Conservation (phyloP, 2,797 vertebrate genomes). For the Microctenopoma steveboyesi region DNA sequence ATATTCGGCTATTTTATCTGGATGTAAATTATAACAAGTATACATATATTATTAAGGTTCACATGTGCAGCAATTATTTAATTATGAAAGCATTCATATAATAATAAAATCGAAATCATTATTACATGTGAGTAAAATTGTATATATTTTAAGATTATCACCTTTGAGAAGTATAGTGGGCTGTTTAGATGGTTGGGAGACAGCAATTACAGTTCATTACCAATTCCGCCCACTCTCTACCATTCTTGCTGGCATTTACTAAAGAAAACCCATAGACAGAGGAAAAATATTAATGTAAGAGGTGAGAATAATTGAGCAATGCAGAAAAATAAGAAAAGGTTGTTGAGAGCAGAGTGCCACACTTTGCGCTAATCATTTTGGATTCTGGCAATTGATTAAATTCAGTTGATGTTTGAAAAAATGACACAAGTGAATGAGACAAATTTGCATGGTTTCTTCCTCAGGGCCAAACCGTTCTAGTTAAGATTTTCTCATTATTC, state of each 20-base stretch:
- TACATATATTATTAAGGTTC: too few species aligned
- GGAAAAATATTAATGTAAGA: conserved; percentile 27
- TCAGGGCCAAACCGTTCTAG: conserved; percentile 54
- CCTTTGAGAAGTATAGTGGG: conserved; percentile 10
- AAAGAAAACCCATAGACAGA: conserved; percentile 39
- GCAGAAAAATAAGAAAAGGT: conserved; percentile 27
- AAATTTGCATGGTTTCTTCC: conserved; percentile 47
- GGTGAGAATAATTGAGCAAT: conserved; percentile 24
- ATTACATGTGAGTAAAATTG: background rate
- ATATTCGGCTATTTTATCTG: background rate
- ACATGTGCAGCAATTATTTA: too few species aligned
- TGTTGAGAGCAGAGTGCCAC: conserved; percentile 29
- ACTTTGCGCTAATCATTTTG: background rate
- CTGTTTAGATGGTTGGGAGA: conserved; percentile 43
- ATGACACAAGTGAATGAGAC: conserved; percentile 38
- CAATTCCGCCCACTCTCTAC: conserved; percentile 43
- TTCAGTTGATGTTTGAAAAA: conserved; percentile 31
- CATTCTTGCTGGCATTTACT: conserved; percentile 51
- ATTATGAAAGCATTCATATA: background rate
- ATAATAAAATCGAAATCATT: background rate
- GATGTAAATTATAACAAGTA: background rate
- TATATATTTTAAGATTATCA: conserved; percentile 4
- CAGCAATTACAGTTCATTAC: conserved; percentile 61
- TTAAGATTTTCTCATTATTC: conserved; percentile 54
- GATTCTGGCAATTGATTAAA: conserved; percentile 31